phyloP scores from a whole-genome alignment of 2,113 vertebrate genomes.

The Crocuta crocuta region DNA sequence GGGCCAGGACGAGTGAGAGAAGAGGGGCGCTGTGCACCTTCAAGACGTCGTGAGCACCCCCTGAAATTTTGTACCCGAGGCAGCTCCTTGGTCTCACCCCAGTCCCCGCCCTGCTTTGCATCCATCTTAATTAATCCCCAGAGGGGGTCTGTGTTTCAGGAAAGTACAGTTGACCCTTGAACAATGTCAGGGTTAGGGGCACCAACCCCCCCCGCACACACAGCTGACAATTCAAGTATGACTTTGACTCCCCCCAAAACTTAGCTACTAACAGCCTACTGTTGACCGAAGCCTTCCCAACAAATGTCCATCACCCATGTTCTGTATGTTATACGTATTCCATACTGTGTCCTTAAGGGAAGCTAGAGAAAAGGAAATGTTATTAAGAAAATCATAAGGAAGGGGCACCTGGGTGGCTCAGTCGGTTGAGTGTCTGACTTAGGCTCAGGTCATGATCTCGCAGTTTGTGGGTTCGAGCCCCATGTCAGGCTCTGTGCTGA shows the following conservation, averaged over 20 bases:
- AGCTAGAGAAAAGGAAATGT: background rate
- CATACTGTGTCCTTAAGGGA: background rate
- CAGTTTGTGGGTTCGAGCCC: too few relatives aligned
- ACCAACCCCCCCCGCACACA: accelerated
- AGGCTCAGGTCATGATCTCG: too few relatives aligned
- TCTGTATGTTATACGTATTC: background rate
- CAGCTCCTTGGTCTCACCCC: background rate
- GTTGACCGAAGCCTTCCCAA: background rate
- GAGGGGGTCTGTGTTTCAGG: background rate
- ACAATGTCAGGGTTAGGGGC: background rate
- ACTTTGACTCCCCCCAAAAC: background rate
- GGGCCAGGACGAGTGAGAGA: background rate
- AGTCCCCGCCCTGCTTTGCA: too few relatives aligned
- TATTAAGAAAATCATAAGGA: background rate
- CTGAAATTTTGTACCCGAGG: background rate
- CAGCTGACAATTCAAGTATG: background rate
- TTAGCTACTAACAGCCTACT: background rate
- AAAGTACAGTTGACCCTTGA: background rate
- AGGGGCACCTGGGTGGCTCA: too few relatives aligned
- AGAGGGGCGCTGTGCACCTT: background rate
- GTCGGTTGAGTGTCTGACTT: too few relatives aligned
- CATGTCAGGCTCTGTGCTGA: too few relatives aligned
- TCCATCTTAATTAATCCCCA: background rate
- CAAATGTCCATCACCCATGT: accelerated
- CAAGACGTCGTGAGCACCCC: accelerated